A percentile compares a stretch with the other conserved stretches of the same genome.
phyloP scores from a whole-genome alignment of 2,797 vertebrate species.

The Acipenser oxyrinchus region DNA sequence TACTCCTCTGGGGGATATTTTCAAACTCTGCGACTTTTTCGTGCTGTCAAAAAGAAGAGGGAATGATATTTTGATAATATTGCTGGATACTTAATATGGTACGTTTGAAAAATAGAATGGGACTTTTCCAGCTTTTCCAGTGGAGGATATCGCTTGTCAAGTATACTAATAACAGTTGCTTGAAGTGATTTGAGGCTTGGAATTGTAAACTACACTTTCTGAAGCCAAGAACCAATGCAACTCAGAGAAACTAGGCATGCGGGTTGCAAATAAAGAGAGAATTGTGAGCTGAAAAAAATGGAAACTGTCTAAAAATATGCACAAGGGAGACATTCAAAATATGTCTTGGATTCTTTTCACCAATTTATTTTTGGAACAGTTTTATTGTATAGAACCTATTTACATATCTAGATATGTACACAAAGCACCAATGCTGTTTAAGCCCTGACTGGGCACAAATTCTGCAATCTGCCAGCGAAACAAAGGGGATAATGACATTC shows the following conservation, averaged over 20 bases:
- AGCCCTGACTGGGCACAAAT: constrained; percentile 72
- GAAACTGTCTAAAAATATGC: constrained; percentile 75
- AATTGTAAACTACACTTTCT: constrained; percentile 48
- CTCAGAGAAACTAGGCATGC: constrained; percentile 78
- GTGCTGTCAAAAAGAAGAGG: too few species aligned
- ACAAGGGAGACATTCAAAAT: constrained; percentile 91
- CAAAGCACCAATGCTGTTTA: constrained; percentile 93
- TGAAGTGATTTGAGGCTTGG: constrained; percentile 67
- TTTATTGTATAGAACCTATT: constrained; percentile 98
- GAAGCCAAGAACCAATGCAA: constrained; percentile 43
- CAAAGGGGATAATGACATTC: constrained; percentile 61
- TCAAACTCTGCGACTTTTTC: constrained; percentile 10
- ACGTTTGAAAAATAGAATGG: too few species aligned
- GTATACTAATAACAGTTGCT: constrained; percentile 65
- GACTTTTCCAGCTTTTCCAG: constrained; percentile 29
- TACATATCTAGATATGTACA: constrained; percentile 94
- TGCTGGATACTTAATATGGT: too few species aligned
- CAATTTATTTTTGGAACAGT: constrained; percentile 83
- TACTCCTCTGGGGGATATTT: constrained; percentile 24
- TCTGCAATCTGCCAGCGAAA: constrained; percentile 74
- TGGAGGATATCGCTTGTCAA: constrained; percentile 48
- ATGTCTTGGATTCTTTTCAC: constrained; percentile 85
- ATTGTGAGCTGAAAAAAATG: constrained; percentile 44
- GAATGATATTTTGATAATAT: too few species aligned
- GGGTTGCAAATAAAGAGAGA: constrained; percentile 59